Base-by-base conservation (phyloP, 2,888 invertebrate genomes). In the Nemapogon koenigi region DNA sequence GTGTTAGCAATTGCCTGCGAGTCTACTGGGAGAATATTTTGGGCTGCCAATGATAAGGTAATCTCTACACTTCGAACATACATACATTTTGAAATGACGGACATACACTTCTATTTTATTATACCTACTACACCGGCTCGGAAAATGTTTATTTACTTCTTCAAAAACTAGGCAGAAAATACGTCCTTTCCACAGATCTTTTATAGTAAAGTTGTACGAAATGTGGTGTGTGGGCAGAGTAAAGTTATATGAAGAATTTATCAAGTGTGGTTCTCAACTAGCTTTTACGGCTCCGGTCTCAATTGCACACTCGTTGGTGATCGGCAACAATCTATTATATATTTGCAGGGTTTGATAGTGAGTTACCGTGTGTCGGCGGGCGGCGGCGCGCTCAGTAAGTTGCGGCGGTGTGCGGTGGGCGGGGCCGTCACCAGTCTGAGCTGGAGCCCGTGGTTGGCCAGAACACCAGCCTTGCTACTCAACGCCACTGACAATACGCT, bases 21-120 rank as follows among this genome's bases (percentile, higher is more conserved):
- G 59, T 85, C 88, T 15, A 88, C 85, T 53, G 90, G 90, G 4
- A 81, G 86, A 48, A 83, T 90, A 54, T 82, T 93, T 47, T 94
- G 93, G 93, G 87, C 88, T 27, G 91, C 89, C 35, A 91, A 90
- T 62, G 88, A 90, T 52, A 85, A 84, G 73, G 86, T 85, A 57
- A n/a, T n/a, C n/a, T n/a, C n/a, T n/a, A n/a, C n/a, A n/a, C n/a
- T n/a, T n/a, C n/a, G n/a, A n/a, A n/a, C n/a, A n/a, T n/a, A n/a
- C n/a, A n/a, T n/a, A n/a, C n/a, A n/a, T n/a, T n/a, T n/a, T n/a
- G n/a, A n/a, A n/a, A n/a, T n/a, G n/a, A n/a, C n/a, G n/a, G n/a
- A n/a, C n/a, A n/a, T n/a, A n/a, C n/a, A n/a, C n/a, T n/a, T n/a
- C n/a, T n/a, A n/a, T n/a, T n/a, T n/a, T n/a, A n/a, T n/a, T n/a